A percentile compares a stretch with the other conserved stretches of the same genome.
phyloP scores from a whole-genome alignment of 1,140 invertebrate genomes.

The Drosophila athabasca region DNA sequence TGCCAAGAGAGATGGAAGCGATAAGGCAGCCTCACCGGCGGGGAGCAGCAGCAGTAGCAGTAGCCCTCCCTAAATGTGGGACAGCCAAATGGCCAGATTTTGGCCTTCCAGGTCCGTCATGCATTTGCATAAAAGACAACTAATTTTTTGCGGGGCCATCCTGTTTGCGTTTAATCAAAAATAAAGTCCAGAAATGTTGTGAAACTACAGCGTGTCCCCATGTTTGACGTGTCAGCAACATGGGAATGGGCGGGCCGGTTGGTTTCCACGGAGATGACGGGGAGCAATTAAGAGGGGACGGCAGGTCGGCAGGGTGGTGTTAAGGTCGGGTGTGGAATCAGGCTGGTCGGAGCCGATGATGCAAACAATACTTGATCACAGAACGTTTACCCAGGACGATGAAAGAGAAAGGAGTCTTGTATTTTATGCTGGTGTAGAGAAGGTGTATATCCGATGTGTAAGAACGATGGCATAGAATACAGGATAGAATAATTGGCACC shows the following conservation, averaged over 20 bases:
- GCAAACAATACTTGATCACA: conserved; percentile 42
- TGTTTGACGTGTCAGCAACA: conserved; percentile 37
- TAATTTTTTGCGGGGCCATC: conserved; percentile 60
- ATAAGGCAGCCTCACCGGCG: conserved; percentile 36
- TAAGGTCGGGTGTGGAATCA: not conserved
- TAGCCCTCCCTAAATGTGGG: no score
- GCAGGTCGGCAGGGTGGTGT: no score
- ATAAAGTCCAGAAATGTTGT: conserved; percentile 55
- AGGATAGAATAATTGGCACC: no score
- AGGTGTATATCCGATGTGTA: no score
- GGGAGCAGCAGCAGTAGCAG: no score
- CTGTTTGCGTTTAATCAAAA: conserved; percentile 79
- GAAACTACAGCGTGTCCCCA: conserved; percentile 26
- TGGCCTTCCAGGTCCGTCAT: conserved; percentile 34
- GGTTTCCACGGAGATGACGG: no score
- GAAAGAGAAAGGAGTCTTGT: not conserved
- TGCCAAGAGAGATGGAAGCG: conserved; percentile 42
- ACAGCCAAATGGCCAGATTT: conserved; percentile 35
- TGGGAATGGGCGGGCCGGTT: conserved; percentile 2
- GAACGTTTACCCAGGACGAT: conserved; percentile 33
- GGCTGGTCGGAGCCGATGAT: not conserved
- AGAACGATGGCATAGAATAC: no score
- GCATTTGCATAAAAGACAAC: conserved; percentile 81
- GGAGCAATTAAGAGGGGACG: conserved; percentile 1
- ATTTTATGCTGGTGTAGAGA: not conserved